A percentile compares a stretch with the other conserved stretches of the same genome.
Evolutionary conservation across 2,113 vertebrate genomes (phyloP).

Genomic region (Oryzias curvinotus): DNA sequence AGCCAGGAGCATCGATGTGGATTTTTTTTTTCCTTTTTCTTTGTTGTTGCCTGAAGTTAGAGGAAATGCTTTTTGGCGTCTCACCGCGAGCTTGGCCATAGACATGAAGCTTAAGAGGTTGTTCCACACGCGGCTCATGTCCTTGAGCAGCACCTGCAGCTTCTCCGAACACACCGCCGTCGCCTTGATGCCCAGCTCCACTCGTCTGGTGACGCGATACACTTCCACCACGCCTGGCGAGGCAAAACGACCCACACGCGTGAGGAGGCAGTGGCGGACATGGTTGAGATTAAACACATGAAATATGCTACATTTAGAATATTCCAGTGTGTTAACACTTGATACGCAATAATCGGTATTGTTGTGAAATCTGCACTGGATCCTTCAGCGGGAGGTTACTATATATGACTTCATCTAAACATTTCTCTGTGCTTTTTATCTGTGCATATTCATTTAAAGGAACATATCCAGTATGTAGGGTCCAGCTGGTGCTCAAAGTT

Average conservation of each 20-base stretch:
- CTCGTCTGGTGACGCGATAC: slow-evolving; percentile 91
- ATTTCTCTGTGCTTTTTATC: too few species aligned
- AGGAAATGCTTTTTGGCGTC: slow-evolving; percentile 23
- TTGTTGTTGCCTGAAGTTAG: neutral
- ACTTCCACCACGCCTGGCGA: slow-evolving; percentile 94
- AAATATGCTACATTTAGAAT: too few species aligned
- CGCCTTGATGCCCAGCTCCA: slow-evolving; percentile 96
- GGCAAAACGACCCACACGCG: neutral
- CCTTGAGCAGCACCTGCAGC: slow-evolving; percentile 92
- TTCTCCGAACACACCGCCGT: slow-evolving; percentile 95
- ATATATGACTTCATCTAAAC: too few species aligned
- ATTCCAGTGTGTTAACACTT: too few species aligned
- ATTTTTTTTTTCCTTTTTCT: neutral
- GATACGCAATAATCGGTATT: too few species aligned
- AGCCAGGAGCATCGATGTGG: slow-evolving; percentile 1
- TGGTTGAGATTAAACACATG: neutral
- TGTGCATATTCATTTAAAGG: too few species aligned
- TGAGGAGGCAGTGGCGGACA: neutral
- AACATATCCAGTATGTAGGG: too few species aligned
- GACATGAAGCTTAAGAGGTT: slow-evolving; percentile 98
- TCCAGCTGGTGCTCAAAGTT: too few species aligned
- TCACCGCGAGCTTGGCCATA: slow-evolving; percentile 89
- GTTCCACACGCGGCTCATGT: slow-evolving; percentile 96
- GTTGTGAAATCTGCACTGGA: too few species aligned
- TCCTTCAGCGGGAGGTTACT: too few species aligned